phyloP scores from a whole-genome alignment of 2,888 invertebrate genomes.

The Apodemia zela region DNA sequence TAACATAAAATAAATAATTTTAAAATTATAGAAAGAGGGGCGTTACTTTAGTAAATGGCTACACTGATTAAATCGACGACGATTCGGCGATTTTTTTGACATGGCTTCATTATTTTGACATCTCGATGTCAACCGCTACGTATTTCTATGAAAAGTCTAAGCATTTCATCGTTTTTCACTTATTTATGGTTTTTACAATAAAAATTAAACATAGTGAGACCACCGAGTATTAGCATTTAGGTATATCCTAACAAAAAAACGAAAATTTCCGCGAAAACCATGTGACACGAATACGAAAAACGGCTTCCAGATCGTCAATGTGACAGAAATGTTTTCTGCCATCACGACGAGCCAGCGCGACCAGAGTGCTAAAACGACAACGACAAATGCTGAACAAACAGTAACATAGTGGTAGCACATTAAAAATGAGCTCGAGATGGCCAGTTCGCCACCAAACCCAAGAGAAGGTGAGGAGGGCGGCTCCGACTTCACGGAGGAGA shows the following conservation, averaged over 20 bases:
- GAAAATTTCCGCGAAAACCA: constrained; percentile 72
- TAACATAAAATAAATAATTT: too few relatives aligned
- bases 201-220: constrained; percentile 43
- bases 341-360: constrained; percentile 70
- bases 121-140: constrained; percentile 79
- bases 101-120: constrained; percentile 80
- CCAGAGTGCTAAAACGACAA: constrained; percentile 57
- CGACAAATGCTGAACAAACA: constrained; percentile 64
- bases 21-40: neutral
- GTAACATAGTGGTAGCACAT: constrained; percentile 69
- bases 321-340: constrained; percentile 80
- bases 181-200: constrained; percentile 50
- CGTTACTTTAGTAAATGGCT: constrained; percentile 29
- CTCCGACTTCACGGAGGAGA: constrained; percentile 67
- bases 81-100: constrained; percentile 77
- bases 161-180: constrained; percentile 54
- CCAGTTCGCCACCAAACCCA: constrained; percentile 79
- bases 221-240: constrained; percentile 38
- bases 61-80: constrained; percentile 42
- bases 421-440: constrained; percentile 80
- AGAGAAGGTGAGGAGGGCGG: constrained; percentile 74
- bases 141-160: constrained; percentile 70
- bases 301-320: constrained; percentile 78
- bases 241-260: constrained; percentile 44
- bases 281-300: constrained; percentile 81